Base-by-base conservation (phyloP, 2,888 invertebrate genomes). In the Eupithecia subfuscata region DNA sequence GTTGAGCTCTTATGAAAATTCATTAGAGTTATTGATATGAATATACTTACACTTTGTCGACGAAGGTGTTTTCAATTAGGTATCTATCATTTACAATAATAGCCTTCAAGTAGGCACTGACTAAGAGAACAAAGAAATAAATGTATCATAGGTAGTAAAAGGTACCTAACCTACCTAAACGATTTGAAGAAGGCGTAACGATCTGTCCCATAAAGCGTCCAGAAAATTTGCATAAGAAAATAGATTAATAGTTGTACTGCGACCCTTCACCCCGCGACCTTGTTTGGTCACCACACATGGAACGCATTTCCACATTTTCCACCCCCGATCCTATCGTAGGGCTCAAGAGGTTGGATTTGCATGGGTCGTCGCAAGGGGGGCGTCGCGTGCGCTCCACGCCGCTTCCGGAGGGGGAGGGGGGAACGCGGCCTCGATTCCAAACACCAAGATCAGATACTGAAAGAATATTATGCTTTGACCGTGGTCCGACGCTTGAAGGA, bases 381-480 rank as follows among this genome's bases (percentile, higher is more conserved):
- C 84, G 88, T 92, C 92, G 92, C 92, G 93, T 92, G 93, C 88
- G 87, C 84, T 69, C 86, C 87, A 85, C 90, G 89, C 89, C 84
- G 89, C 91, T 92, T 92, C 92, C 92, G 92, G 90, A 82, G 84
- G 80, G 79, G 81, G 79, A 79, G 75, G 75, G 78, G 74, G 79
- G 81, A 71, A 78, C 70, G 77, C 85, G 87, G 84, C 90, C 93
- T 91, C 93, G 92, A 91, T 93, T 89, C 91, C 88, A 82, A 77
- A 82, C 71, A 76, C 86, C 87, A 89, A 87, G 85, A 91, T 91
- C 91, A 89, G 92, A 91, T 92, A 92, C 85, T 84, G 86, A 84
- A 85, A 86, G 84, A 84, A 85, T 81, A 85, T 77, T 77, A 77
- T 84, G 82, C 84, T 85, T 85, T 87, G 87, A 86, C 87, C 87